phyloP scores from a whole-genome alignment of 2,888 invertebrate species.

The Endotricha flammealis region DNA sequence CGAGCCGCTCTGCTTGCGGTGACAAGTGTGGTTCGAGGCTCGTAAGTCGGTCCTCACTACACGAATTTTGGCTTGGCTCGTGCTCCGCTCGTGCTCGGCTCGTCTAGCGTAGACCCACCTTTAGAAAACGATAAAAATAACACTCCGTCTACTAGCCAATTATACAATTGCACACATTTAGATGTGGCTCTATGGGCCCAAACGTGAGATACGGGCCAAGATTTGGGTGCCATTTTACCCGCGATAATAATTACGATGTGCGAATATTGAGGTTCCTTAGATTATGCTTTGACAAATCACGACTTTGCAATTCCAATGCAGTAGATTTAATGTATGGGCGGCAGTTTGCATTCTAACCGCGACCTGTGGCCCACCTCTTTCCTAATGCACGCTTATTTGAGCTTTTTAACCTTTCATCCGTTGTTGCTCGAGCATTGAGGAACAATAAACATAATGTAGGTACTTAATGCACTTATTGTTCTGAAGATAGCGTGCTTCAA shows the following conservation, averaged over 20 bases:
- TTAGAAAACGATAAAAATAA: no score
- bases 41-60: no score
- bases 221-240: conserved; percentile 71
- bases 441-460: conserved; percentile 67
- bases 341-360: conserved; percentile 78
- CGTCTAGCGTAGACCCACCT: no score
- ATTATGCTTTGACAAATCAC: conserved; percentile 79
- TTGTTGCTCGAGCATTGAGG: conserved; percentile 67
- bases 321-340: conserved; percentile 78
- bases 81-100: no score
- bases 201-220: conserved; percentile 51
- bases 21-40: no score
- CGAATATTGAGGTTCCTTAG: conserved; percentile 76
- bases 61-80: no score
- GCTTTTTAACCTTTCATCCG: conserved; percentile 77
- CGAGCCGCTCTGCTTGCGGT: no score
- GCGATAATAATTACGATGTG: conserved; percentile 78
- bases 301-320: conserved; percentile 78
- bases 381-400: conserved; percentile 78
- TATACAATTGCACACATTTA: conserved; percentile 14
- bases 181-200: conserved; percentile 15
- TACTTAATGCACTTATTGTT: conserved; percentile 59
- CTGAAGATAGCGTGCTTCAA: no score
- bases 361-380: conserved; percentile 77
- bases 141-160: no score